Percentiles rank a stretch among this genome's conserved stretches.
Evolutionary conservation across 1,140 invertebrate genomes (phyloP).

Genomic region (Drosophila watanabei): DNA sequence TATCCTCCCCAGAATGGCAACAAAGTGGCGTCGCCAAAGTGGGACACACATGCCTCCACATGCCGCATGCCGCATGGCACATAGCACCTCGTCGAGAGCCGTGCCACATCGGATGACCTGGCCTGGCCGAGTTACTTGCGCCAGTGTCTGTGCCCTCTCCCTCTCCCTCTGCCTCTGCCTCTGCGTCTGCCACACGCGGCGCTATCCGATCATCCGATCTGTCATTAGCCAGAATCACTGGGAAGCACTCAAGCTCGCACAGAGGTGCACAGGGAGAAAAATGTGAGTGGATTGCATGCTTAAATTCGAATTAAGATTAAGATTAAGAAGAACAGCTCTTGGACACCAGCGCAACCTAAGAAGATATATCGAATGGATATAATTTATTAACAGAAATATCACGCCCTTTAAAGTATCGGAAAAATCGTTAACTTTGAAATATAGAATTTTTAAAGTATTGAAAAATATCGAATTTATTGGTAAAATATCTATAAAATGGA

Average conservation of each 20-base stretch:
- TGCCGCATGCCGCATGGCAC: background rate
- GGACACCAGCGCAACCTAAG: too few species aligned
- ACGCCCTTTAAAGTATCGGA: too few species aligned
- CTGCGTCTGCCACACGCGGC: conserved; percentile 1
- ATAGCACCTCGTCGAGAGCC: background rate
- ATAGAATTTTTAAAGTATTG: too few species aligned
- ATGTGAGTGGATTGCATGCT: background rate
- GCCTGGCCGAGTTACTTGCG: conserved; percentile 38
- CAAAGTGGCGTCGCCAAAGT: conserved; percentile 28
- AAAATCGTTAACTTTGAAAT: too few species aligned
- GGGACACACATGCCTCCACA: conserved; percentile 22
- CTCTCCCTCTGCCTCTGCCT: background rate
- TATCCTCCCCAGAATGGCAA: conserved; percentile 46
- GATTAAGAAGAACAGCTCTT: too few species aligned
- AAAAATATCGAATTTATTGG: background rate
- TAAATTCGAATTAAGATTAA: background rate
- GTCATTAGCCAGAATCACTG: conserved; percentile 3
- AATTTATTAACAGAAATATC: too few species aligned
- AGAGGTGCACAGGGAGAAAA: background rate
- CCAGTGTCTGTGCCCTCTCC: background rate
- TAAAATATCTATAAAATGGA: too few species aligned
- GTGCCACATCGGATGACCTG: conserved; percentile 27
- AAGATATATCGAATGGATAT: too few species aligned
- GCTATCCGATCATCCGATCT: conserved; percentile 13
- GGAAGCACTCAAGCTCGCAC: conserved; percentile 16